Evolutionary conservation across 2,888 invertebrate genomes (phyloP), one percentile per base, ranked within the genome.

Genomic region (Drosophila nr. medialis): DNA sequence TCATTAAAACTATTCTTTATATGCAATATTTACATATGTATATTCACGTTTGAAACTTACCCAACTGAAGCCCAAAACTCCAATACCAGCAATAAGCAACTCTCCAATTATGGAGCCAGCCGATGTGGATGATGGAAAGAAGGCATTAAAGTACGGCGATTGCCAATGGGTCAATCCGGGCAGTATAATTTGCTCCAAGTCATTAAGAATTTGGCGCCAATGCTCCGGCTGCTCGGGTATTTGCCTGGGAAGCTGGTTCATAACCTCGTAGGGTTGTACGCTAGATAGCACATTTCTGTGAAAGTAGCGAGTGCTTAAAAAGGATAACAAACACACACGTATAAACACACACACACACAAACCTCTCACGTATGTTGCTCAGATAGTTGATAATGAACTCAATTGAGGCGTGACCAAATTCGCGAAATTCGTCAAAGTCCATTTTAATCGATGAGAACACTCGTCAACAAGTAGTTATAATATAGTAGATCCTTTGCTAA

Each of bases 381-480:
- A 96, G 94, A 92, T 99, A 99, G 92, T 98, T 96, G n/a, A 97
- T 97, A 36, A 99, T 95, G 90, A 97, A 96, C 92, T 99, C 98
- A 74, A 99, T 95, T 71, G 97, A 95, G 34, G 98, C 97, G 91
- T 96, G 97, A 38, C 97, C 98, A 91, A 97, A 97, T 84, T 96
- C 95, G 74, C 96, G 94, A 93, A 97, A 97, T 91, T 97, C 95
- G 83, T 95, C 94, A 32, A 95, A 94, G 93, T 97, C 96, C 97
- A 97, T 97, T 54, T 34, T 82, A 83, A 72, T 3, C 29, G 38
- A 27, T 24, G n/a, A 48, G 3, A 49, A 66, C 24, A 59, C 65
- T 29, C 38, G 29, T 34, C 30, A 18, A 34, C 10, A 36, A 32
- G 36, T 10, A 34, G 32, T 59, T 49, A 3, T 34, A 32, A 11